Conservation (phyloP, 2,113 vertebrate genomes). For the Ptilonorhynchus violaceus region DNA sequence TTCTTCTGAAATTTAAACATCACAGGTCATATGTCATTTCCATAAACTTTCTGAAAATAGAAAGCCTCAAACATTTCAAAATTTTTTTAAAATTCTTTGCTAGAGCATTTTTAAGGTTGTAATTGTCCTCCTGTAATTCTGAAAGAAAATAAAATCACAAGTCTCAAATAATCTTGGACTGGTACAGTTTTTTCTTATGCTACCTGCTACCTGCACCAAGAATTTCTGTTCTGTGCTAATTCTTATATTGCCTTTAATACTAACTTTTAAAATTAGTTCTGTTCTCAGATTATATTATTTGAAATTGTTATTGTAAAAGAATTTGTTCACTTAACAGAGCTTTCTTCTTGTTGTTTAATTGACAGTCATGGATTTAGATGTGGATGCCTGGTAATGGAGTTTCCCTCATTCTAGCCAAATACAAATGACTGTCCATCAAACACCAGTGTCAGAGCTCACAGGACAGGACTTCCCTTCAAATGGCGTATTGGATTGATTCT, state of each 20-base stretch:
- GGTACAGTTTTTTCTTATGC: neutral
- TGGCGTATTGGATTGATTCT: too few species aligned
- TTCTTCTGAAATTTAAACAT: neutral
- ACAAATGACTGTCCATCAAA: rapidly evolving
- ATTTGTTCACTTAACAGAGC: neutral
- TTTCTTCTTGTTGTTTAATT: neutral
- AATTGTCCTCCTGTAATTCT: neutral
- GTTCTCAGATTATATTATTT: neutral
- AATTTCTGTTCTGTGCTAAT: neutral
- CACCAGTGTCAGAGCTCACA: neutral
- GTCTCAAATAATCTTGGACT: neutral
- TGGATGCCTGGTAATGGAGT: neutral
- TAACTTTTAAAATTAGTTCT: neutral
- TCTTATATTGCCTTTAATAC: neutral
- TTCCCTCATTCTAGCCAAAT: neutral
- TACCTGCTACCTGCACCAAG: neutral
- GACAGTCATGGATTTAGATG: neutral
- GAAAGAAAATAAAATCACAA: neutral
- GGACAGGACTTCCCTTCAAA: neutral
- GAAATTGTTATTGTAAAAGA: neutral
- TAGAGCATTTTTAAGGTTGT: neutral
- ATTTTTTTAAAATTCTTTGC: neutral
- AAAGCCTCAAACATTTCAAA: neutral
- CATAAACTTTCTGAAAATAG: neutral
- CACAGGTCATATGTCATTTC: neutral